Evolutionary conservation across 2,888 invertebrate species (phyloP).

Genomic region (Hypomecis atomaria): DNA sequence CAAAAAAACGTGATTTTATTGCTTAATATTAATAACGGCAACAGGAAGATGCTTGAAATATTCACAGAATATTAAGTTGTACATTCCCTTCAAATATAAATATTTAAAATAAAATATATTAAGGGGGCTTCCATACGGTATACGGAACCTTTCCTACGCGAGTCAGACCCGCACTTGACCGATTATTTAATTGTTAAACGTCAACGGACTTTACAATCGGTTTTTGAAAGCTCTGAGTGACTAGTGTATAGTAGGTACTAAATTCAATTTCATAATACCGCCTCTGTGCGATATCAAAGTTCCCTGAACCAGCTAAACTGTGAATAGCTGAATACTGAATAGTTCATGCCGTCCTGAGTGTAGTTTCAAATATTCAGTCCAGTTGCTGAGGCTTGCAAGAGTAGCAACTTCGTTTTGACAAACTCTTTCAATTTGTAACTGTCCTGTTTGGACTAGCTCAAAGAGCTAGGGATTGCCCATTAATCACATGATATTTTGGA

Average conservation of each 20-base stretch:
- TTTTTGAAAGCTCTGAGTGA: neutral
- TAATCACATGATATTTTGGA: too few species aligned
- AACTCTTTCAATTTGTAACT: neutral
- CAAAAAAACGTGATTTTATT: too few species aligned
- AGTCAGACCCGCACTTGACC: too few species aligned
- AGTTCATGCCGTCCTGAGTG: conserved; percentile 6
- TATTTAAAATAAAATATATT: too few species aligned
- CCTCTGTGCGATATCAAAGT: neutral
- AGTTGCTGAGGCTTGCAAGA: neutral
- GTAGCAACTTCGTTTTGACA: conserved; percentile 3
- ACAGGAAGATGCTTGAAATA: too few species aligned
- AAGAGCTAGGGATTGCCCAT: too few species aligned
- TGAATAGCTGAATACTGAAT: conserved; percentile 10
- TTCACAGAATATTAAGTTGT: too few species aligned
- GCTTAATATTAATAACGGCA: too few species aligned
- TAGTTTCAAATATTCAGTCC: conserved; percentile 11
- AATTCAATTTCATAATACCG: neutral
- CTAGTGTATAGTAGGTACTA: neutral
- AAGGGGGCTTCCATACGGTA: too few species aligned
- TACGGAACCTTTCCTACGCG: too few species aligned
- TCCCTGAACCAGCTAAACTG: neutral
- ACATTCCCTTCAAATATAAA: too few species aligned
- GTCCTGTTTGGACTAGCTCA: too few species aligned
- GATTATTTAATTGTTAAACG: neutral
- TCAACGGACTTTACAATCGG: neutral